A percentile compares a stretch with the other conserved stretches of the same genome.
Conservation (phyloP, 2,888 invertebrate genomes). For the Heliothis peltigera region DNA sequence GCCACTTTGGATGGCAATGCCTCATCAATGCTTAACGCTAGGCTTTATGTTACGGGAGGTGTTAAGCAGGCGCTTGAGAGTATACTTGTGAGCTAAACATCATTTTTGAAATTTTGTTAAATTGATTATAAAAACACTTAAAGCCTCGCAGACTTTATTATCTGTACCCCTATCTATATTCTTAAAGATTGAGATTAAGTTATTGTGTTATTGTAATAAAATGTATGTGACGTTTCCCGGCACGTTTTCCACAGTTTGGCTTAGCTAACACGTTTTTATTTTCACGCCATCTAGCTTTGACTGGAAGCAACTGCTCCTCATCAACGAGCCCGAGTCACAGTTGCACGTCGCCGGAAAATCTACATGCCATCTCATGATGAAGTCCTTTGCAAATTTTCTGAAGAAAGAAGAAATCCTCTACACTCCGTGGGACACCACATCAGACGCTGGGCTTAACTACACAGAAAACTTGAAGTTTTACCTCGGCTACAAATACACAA, state of each 20-base stretch:
- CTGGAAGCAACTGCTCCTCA: slow-evolving; percentile 92
- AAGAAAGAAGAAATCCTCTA: slow-evolving; percentile 85
- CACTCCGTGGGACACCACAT: slow-evolving; percentile 91
- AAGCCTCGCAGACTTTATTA: not conserved
- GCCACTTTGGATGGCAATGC: no score
- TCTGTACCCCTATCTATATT: no score
- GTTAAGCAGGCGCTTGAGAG: no score
- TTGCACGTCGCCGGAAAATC: slow-evolving; percentile 91
- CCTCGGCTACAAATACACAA: slow-evolving; percentile 92
- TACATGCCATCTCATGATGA: slow-evolving; percentile 94
- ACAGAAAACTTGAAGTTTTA: slow-evolving; percentile 91
- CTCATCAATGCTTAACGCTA: no score
- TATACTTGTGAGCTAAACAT: no score
- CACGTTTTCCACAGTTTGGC: slow-evolving; percentile 78
- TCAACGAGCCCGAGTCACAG: slow-evolving; percentile 93
- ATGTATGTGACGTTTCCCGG: slow-evolving; percentile 40
- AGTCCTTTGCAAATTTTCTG: slow-evolving; percentile 91
- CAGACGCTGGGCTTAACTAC: slow-evolving; percentile 87
- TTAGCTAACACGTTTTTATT: slow-evolving; percentile 80
- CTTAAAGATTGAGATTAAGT: no score
- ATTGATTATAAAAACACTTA: no score
- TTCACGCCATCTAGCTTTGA: slow-evolving; percentile 90
- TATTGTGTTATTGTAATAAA: not conserved
- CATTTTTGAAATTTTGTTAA: no score
- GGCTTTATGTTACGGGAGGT: no score